phyloP scores from a whole-genome alignment of 2,888 invertebrate species.

The Eulithis prunata region DNA sequence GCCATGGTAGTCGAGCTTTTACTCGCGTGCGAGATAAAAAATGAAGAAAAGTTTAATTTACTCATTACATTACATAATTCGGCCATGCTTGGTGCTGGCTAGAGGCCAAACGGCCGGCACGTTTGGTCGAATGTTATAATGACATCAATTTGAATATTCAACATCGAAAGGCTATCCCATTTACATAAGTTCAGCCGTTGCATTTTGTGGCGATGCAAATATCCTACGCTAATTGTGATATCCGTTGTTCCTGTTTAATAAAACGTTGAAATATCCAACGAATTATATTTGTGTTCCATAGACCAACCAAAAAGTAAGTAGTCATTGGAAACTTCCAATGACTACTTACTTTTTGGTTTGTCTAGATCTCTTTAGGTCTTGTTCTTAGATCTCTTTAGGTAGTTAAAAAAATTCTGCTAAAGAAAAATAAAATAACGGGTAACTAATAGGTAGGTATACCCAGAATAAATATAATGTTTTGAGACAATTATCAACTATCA shows the following conservation, averaged over 20 bases:
- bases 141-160: constrained; percentile 85
- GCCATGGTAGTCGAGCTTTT: constrained; percentile 52
- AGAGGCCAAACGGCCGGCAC: constrained; percentile 76
- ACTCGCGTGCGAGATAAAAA: constrained; percentile 68
- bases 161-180: constrained; percentile 81
- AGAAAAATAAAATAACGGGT: too few relatives aligned
- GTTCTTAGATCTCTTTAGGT: too few relatives aligned
- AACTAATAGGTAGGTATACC: too few relatives aligned
- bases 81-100: constrained; percentile 70
- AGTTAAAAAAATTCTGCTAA: too few relatives aligned
- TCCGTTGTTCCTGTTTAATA: constrained; percentile 65
- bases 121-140: constrained; percentile 82
- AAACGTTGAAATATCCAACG: constrained; percentile 35
- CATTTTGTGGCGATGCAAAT: constrained; percentile 80
- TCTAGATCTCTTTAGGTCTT: too few relatives aligned
- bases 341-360: too few relatives aligned
- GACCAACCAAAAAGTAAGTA: too few relatives aligned
- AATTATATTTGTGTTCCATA: too few relatives aligned
- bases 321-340: too few relatives aligned
- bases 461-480: not conserved
- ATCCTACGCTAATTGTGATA: constrained; percentile 77
- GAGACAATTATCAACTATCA: not conserved
- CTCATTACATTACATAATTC: constrained; percentile 79
- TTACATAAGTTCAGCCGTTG: constrained; percentile 83
- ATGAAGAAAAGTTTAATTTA: constrained; percentile 70